Evolutionary conservation across 2,797 vertebrate genomes (phyloP).

Genomic region (Liasis olivaceus): DNA sequence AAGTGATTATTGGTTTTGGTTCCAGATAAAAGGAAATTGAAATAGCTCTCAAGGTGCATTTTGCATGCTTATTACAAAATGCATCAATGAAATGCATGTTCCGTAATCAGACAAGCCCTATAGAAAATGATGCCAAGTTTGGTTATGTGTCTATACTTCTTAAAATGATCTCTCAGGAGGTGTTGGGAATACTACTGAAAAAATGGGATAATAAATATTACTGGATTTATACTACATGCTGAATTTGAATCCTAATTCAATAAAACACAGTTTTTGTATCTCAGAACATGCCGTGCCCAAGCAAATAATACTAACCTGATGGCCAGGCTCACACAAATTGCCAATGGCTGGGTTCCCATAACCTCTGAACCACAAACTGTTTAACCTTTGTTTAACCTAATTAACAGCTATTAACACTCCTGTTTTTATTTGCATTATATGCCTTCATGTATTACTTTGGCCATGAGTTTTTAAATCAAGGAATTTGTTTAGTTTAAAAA

Average conservation of each 20-base stretch:
- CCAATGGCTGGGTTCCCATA: background rate
- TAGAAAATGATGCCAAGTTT: background rate
- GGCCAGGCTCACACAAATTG: background rate
- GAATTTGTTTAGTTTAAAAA: rapidly evolving
- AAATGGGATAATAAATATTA: background rate
- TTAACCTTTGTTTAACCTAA: background rate
- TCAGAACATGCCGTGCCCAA: background rate
- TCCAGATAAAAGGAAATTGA: background rate
- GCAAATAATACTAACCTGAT: background rate
- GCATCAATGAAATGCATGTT: background rate
- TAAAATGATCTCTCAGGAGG: background rate
- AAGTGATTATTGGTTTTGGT: slow-evolving; percentile 24
- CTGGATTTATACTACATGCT: background rate
- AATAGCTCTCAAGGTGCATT: slow-evolving; percentile 15
- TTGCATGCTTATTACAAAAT: background rate
- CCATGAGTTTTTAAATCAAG: background rate
- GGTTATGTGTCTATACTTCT: background rate
- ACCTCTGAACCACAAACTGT: background rate
- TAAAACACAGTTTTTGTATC: background rate
- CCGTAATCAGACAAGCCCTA: background rate
- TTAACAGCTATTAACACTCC: background rate
- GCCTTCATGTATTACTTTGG: background rate
- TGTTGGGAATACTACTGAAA: background rate
- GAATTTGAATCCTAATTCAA: background rate
- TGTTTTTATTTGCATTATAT: background rate